A percentile compares a stretch with the other conserved stretches of the same genome.
These are phyloP conservation scores for Cephus runcator DNA, from an alignment of 2,888 invertebrate species.

Conservation along the genomic window DNA sequence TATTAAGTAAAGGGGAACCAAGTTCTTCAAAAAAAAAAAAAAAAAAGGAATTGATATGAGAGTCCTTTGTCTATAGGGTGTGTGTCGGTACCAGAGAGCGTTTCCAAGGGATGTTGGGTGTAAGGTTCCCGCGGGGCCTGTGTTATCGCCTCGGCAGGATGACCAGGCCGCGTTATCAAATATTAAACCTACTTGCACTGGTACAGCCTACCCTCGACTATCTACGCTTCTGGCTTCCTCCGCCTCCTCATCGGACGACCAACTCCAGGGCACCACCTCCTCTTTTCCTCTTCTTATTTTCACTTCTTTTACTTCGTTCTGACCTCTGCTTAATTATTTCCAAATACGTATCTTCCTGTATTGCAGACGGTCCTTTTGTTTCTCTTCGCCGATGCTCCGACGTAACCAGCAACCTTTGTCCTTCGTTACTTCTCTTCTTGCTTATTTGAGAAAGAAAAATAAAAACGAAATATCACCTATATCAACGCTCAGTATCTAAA, in stretches of 20 bases:
- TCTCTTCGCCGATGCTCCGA: no score
- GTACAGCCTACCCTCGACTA: slow-evolving; percentile 48
- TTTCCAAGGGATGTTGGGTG: slow-evolving; percentile 62
- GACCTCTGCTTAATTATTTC: slow-evolving; percentile 2
- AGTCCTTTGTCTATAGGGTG: neutral
- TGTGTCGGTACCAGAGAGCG: slow-evolving; percentile 27
- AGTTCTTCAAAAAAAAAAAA: neutral
- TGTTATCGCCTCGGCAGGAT: slow-evolving; percentile 66
- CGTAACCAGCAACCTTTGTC: neutral
- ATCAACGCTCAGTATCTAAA: neutral
- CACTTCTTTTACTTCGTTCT: slow-evolving; percentile 20
- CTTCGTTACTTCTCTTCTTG: neutral
- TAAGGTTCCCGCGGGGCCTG: slow-evolving; percentile 65
- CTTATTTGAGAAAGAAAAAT: neutral
- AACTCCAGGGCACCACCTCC: slow-evolving; percentile 25
- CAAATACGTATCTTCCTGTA: neutral
- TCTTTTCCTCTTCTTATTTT: slow-evolving; percentile 29
- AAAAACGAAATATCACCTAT: neutral
- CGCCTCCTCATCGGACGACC: neutral
- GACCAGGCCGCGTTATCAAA: slow-evolving; percentile 65
- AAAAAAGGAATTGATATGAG: neutral
- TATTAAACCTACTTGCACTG: slow-evolving; percentile 65
- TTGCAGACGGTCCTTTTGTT: neutral
- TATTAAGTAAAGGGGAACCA: neutral
- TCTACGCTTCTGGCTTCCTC: slow-evolving; percentile 5